Conservation (phyloP, 2,888 invertebrate genomes). For the Ptychoptera albimana region DNA sequence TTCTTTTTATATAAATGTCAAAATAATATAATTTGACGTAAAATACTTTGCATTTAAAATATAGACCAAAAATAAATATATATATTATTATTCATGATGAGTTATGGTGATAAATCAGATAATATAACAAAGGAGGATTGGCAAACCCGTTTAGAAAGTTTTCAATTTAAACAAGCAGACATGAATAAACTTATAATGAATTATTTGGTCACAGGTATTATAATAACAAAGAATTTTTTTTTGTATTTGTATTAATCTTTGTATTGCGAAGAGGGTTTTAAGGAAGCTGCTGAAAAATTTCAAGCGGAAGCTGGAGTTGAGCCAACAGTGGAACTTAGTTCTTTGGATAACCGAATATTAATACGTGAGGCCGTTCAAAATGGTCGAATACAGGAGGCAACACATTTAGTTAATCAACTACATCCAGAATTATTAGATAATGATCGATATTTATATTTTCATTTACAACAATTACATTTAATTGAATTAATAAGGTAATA, state of each 20-base stretch:
- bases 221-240: not conserved
- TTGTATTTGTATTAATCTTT: slow-evolving; percentile 12
- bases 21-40: too few relatives aligned
- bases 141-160: slow-evolving; percentile 26
- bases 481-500: slow-evolving; percentile 26
- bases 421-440: slow-evolving; percentile 92
- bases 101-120: slow-evolving; percentile 27
- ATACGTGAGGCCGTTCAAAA: slow-evolving; percentile 88
- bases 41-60: too few relatives aligned
- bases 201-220: slow-evolving; percentile 84
- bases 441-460: slow-evolving; percentile 89
- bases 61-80: not conserved
- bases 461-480: slow-evolving; percentile 48
- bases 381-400: slow-evolving; percentile 85
- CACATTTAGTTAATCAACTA: slow-evolving; percentile 79
- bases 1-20: too few relatives aligned
- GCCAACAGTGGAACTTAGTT: slow-evolving; percentile 62
- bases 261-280: slow-evolving; percentile 58
- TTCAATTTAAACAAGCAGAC: slow-evolving; percentile 73
- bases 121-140: slow-evolving; percentile 28
- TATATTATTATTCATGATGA: slow-evolving; percentile 21
- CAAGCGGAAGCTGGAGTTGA: slow-evolving; percentile 83
- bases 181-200: slow-evolving; percentile 99
- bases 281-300: slow-evolving; percentile 95
- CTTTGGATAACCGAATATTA: slow-evolving; percentile 77